phyloP scores from a whole-genome alignment of 1,140 invertebrate species.

The Hylaeus volcanicus region DNA sequence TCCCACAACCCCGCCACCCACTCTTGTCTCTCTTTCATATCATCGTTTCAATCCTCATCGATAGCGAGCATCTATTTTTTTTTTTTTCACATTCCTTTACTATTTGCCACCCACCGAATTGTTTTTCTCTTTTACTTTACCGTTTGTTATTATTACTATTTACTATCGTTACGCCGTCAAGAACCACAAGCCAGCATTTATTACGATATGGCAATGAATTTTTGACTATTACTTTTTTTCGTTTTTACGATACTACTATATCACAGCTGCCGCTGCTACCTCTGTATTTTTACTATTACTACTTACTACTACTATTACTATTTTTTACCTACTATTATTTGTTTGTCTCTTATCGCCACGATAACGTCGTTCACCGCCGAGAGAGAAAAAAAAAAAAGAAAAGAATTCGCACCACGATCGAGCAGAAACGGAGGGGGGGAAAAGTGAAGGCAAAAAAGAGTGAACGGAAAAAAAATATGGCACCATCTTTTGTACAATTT shows the following conservation, averaged over 20 bases:
- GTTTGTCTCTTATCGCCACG: slow-evolving; percentile 49
- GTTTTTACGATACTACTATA: slow-evolving; percentile 39
- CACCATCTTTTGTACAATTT: slow-evolving; percentile 63
- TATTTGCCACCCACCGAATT: no score
- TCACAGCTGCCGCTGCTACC: slow-evolving; percentile 61
- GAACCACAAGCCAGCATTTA: slow-evolving; percentile 33
- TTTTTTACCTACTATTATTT: slow-evolving; percentile 31
- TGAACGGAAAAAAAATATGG: background rate
- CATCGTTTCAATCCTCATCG: background rate
- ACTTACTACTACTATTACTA: slow-evolving; percentile 25
- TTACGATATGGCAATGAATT: slow-evolving; percentile 43
- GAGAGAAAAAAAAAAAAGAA: slow-evolving; percentile 2
- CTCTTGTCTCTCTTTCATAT: background rate
- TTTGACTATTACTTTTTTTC: slow-evolving; percentile 42
- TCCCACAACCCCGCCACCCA: no score
- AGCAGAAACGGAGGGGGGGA: no score
- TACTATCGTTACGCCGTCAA: slow-evolving; percentile 27
- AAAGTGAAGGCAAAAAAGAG: no score
- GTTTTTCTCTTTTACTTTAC: background rate
- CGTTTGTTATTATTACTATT: background rate
- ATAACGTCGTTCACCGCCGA: slow-evolving; percentile 17
- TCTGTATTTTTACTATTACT: slow-evolving; percentile 54
- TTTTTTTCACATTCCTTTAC: background rate
- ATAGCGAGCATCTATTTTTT: background rate
- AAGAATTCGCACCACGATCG: background rate